A percentile compares a stretch with the other conserved stretches of the same genome.
Conservation (phyloP, 1,140 invertebrate species). For the Lordiphosa stackelbergi region DNA sequence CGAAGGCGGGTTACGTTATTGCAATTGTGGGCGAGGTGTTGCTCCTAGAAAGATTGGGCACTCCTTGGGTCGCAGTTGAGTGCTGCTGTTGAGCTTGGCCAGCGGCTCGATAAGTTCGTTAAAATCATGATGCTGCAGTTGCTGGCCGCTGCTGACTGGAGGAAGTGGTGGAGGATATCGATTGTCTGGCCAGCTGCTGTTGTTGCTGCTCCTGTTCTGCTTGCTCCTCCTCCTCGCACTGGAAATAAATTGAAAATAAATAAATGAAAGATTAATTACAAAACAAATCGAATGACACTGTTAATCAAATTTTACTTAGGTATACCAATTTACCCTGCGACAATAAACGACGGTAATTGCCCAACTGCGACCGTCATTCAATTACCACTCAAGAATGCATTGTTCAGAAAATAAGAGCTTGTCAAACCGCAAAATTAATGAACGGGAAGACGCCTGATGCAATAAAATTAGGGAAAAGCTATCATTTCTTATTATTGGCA, state of each 20-base stretch:
- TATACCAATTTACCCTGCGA: too few relatives aligned
- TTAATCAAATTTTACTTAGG: too few relatives aligned
- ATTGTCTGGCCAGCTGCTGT: conserved; percentile 65
- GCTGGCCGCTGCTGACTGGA: conserved; percentile 77
- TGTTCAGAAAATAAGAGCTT: too few relatives aligned
- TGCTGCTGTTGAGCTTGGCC: conserved; percentile 74
- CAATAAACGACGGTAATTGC: too few relatives aligned
- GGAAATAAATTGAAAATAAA: neutral
- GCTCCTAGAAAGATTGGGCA: conserved; percentile 77
- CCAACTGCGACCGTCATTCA: too few relatives aligned
- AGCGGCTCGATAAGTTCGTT: conserved; percentile 77
- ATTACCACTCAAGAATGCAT: too few relatives aligned
- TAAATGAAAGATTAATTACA: too few relatives aligned
- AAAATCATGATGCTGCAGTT: conserved; percentile 78
- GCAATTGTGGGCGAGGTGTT: conserved; percentile 74
- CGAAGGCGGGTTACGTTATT: conserved; percentile 76
- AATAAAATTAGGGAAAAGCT: too few relatives aligned
- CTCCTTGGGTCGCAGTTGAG: conserved; percentile 76
- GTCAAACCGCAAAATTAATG: too few relatives aligned
- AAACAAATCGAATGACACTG: too few relatives aligned
- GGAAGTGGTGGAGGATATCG: conserved; percentile 76
- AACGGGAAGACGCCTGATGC: too few relatives aligned
- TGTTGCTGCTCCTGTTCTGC: conserved; percentile 65
- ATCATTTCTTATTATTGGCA: too few relatives aligned
- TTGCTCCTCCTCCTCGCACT: conserved; percentile 66